Evolutionary conservation across 2,797 vertebrate genomes (phyloP).

Genomic region (Limnodromus scolopaceus): DNA sequence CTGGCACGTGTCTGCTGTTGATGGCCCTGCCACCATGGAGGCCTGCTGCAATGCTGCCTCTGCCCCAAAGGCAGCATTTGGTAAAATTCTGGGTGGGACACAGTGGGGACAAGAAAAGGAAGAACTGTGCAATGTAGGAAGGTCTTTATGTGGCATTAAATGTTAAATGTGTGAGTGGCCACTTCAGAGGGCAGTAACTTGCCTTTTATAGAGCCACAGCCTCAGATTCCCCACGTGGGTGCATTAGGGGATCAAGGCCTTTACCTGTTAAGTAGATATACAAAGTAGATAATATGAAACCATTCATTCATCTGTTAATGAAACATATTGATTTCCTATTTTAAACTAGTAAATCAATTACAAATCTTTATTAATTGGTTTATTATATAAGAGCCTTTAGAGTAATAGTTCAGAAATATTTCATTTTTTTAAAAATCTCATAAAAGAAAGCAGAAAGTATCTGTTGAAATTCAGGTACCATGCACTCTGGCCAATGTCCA

Average conservation of each 20-base stretch:
- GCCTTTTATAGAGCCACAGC: not conserved
- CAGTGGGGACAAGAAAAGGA: not conserved
- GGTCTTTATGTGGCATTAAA: not conserved
- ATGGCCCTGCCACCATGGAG: not conserved
- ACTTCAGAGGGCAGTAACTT: not conserved
- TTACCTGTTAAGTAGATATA: not conserved
- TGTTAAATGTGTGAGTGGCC: not conserved
- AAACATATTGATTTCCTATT: not conserved
- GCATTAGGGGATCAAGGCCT: not conserved
- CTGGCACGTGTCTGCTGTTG: not conserved
- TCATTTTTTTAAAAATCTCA: not conserved
- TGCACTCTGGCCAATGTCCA: not conserved
- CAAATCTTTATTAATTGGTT: not conserved
- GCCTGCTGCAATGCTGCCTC: accelerated
- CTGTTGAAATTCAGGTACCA: not conserved
- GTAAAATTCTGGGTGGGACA: not conserved
- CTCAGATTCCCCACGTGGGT: not conserved
- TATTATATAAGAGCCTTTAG: not conserved
- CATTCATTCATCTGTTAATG: not conserved
- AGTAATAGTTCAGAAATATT: not conserved
- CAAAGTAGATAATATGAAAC: not conserved
- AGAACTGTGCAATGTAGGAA: not conserved
- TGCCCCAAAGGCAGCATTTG: not conserved
- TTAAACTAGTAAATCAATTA: not conserved
- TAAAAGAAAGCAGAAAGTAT: not conserved